These are phyloP conservation scores for Nyctalus aviator DNA, from an alignment of 2,797 vertebrate species.

Conservation along the genomic window DNA sequence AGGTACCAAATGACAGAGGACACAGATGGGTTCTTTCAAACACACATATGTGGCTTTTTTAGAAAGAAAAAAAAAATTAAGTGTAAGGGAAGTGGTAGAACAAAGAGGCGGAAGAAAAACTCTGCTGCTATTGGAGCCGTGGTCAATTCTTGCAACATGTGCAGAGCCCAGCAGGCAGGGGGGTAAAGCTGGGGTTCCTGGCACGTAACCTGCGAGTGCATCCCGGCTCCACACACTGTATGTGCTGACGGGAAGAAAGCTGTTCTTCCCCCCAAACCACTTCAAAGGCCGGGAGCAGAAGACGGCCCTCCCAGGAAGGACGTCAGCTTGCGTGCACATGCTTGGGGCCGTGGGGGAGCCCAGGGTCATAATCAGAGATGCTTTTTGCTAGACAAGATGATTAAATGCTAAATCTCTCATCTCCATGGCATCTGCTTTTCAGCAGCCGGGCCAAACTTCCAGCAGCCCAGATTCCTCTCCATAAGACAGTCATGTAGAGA, in stretches of 20 bases:
- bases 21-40: constrained; percentile 10
- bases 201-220: background rate
- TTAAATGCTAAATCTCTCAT: constrained; percentile 76
- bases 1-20: constrained; percentile 1
- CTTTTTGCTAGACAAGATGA: constrained; percentile 78
- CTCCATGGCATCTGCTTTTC: constrained; percentile 72
- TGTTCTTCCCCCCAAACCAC: constrained; percentile 58
- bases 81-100: constrained; percentile 14
- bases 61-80: background rate
- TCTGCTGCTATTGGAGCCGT: background rate
- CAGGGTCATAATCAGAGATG: background rate
- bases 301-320: constrained; percentile 63
- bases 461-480: constrained; percentile 28
- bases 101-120: background rate
- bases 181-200: background rate
- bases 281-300: constrained; percentile 69
- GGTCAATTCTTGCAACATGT: background rate
- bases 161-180: background rate
- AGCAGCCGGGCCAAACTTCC: constrained; percentile 70
- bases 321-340: constrained; percentile 86
- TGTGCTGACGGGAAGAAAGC: constrained; percentile 58
- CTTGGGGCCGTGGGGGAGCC: constrained; percentile 54
- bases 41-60: background rate
- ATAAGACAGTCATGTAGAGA: background rate
- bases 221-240: background rate